These are phyloP conservation scores for Limnothrissa miodon DNA, from an alignment of 2,113 vertebrate genomes.

Conservation along the genomic window DNA sequence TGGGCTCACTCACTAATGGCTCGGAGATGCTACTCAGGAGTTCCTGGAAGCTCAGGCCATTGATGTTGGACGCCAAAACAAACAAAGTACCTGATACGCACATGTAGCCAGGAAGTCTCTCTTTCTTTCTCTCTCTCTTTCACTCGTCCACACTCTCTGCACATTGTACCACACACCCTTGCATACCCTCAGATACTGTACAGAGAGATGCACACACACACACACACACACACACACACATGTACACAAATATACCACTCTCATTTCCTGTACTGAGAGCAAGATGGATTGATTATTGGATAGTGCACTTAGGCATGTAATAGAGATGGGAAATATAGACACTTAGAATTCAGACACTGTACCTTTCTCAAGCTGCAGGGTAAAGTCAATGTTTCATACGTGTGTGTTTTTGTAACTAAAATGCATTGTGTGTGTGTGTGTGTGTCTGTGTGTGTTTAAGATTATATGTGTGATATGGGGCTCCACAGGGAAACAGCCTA, in stretches of 20 bases:
- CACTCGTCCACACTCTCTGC: not conserved
- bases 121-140: no score
- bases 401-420: not conserved
- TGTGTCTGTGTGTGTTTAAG: not conserved
- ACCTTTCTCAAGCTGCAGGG: not conserved
- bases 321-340: not conserved
- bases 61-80: not conserved
- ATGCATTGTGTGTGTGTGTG: constrained; percentile 11
- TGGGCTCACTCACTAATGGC: not conserved
- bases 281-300: constrained; percentile 21
- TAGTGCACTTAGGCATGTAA: constrained; percentile 23
- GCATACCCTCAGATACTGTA: not conserved
- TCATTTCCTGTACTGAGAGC: constrained; percentile 19
- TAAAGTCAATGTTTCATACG: not conserved
- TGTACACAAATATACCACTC: constrained; percentile 10
- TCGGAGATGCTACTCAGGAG: not conserved
- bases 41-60: not conserved
- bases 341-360: not conserved
- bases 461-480: not conserved
- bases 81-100: not conserved
- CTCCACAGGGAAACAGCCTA: not conserved
- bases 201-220: not conserved
- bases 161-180: not conserved
- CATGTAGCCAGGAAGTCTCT: not conserved
- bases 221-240: constrained; percentile 1